A percentile compares a stretch with the other conserved stretches of the same genome.
Conservation (phyloP, 2,888 invertebrate genomes). For the Caenorhabditis wallacei region DNA sequence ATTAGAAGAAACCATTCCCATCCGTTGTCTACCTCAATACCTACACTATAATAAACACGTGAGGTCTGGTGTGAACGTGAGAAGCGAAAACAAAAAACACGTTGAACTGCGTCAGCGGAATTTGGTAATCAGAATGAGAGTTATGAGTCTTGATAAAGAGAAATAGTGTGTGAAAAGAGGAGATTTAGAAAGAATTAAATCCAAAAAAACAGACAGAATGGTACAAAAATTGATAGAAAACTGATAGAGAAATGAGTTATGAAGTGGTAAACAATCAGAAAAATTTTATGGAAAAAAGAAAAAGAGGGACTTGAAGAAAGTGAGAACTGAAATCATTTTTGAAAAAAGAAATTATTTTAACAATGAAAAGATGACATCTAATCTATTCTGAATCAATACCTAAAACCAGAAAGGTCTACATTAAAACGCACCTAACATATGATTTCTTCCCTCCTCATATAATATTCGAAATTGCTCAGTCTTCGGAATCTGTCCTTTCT, state of each 20-base stretch:
- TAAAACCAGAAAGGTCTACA: background rate
- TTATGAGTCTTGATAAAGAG: background rate
- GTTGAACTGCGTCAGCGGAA: conserved; percentile 6
- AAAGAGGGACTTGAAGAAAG: background rate
- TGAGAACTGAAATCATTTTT: background rate
- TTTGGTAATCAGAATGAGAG: conserved; percentile 5
- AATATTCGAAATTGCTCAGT: conserved; percentile 1
- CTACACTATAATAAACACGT: conserved; percentile 28
- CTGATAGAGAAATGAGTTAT: background rate
- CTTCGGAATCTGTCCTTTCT: conserved; percentile 9
- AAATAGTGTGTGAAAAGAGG: background rate
- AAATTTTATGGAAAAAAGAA: background rate
- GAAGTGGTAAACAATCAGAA: background rate
- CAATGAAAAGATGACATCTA: too few species aligned
- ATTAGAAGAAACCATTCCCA: background rate
- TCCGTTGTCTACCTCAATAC: background rate
- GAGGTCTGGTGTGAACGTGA: background rate
- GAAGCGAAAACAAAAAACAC: conserved; percentile 10
- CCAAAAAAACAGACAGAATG: conserved; percentile 7
- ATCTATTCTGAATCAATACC: too few species aligned
- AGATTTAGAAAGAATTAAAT: background rate
- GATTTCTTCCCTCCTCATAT: background rate
- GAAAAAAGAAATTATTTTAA: too few species aligned
- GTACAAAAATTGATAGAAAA: conserved; percentile 2
- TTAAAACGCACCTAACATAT: background rate